Conservation (phyloP, 2,113 vertebrate genomes). For the Urocitellus parryii region DNA sequence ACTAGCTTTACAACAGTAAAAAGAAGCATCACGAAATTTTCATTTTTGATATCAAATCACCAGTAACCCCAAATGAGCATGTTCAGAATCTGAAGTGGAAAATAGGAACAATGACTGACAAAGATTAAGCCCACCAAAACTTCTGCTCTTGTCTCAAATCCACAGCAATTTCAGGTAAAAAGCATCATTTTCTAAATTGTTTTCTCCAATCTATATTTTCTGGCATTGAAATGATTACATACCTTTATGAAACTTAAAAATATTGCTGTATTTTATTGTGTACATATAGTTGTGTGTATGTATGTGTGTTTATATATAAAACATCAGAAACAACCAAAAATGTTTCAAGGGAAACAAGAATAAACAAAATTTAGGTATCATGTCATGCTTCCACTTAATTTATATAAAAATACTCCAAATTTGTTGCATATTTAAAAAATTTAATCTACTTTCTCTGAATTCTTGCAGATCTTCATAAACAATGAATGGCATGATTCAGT, state of each 20-base stretch:
- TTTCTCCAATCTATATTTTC: background rate
- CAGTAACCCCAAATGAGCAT: background rate
- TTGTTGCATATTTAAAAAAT: background rate
- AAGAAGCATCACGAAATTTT: background rate
- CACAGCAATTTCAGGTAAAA: background rate
- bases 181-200: background rate
- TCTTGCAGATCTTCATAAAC: slow-evolving; percentile 92
- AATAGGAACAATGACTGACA: background rate
- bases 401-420: background rate
- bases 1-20: background rate
- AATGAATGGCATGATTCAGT: slow-evolving; percentile 93
- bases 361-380: background rate
- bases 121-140: background rate
- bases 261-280: background rate
- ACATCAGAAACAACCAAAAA: background rate
- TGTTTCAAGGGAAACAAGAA: background rate
- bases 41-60: background rate
- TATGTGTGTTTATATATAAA: background rate
- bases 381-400: background rate
- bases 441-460: slow-evolving; percentile 15
- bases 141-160: background rate
- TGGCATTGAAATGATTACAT: background rate
- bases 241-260: background rate
- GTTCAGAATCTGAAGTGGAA: slow-evolving; percentile 18
- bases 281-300: background rate